A percentile compares a stretch with the other conserved stretches of the same genome.
phyloP scores from a whole-genome alignment of 2,888 invertebrate genomes.

The Branchellion lobata region DNA sequence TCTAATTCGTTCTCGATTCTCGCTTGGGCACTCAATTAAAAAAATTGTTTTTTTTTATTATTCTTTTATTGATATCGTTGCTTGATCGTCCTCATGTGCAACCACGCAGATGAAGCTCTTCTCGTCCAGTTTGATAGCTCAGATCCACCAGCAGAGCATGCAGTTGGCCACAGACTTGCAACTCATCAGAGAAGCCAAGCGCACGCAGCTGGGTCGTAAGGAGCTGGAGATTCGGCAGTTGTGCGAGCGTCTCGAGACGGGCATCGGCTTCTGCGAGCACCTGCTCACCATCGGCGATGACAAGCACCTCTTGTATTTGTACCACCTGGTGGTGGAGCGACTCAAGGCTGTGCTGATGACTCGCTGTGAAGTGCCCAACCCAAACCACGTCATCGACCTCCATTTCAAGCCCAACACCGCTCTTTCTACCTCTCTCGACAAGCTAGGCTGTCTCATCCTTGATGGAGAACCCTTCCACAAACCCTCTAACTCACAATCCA shows the following conservation, averaged over 20 bases:
- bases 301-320: conserved; percentile 57
- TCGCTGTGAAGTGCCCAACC: conserved; percentile 59
- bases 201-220: conserved; percentile 79
- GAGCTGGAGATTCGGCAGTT: conserved; percentile 78
- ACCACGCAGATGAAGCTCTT: conserved; percentile 75
- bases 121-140: conserved; percentile 72
- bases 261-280: conserved; percentile 78
- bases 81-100: no score
- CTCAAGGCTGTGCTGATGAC: conserved; percentile 55
- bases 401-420: conserved; percentile 53
- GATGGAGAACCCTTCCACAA: conserved; percentile 53
- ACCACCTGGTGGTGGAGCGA: conserved; percentile 56
- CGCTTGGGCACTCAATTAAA: neutral
- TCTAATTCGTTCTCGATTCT: neutral
- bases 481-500: neutral
- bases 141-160: conserved; percentile 56
- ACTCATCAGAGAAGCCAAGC: conserved; percentile 76
- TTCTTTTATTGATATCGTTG: no score
- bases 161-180: conserved; percentile 65
- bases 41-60: no score
- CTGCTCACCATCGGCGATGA: conserved; percentile 67
- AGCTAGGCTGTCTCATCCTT: conserved; percentile 54
- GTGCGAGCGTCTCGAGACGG: conserved; percentile 82
- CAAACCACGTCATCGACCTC: conserved; percentile 58
- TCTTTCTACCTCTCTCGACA: conserved; percentile 4